Evolutionary conservation across 30 jellyfish, hydroid and myxozoan species (phyloP), one percentile per base, ranked within the genome.

Genomic region (Mastigias papua): DNA sequence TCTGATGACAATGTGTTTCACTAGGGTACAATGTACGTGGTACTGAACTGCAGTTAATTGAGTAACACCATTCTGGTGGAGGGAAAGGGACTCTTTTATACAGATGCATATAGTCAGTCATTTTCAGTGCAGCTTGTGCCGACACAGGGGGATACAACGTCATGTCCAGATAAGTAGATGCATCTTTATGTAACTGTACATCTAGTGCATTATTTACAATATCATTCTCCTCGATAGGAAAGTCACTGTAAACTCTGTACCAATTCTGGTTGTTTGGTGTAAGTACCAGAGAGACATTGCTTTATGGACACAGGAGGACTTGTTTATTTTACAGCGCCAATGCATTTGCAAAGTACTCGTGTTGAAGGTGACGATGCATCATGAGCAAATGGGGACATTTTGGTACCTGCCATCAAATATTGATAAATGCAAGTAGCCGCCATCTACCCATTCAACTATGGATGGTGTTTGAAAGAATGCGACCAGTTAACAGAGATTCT

Each of bases 261-360:
- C 84, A n/a, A 76, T 29, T 50, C 15, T n/a, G 32, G 1, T 33
- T 1, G 25, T 4, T 78, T 78, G 89, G 25, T 57, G 65, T 19
- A 78, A 22, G 33, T 78, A 78, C 89, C 89, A 78, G 46, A 78
- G 60, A 15, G 89, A 62, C 60, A 78, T 11, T 22, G 79, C 84
- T 2, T 78, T 78, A 48, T 78, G 89, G 21, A 78, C 30, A 51
- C 89, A 78, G 7, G 57, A n/a, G 25, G 31, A 48, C 25, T 51
- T 32, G 32, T 64, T 78, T 1, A 50, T 9, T 7, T 33, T 22
- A 10, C 64, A 78, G 4, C 89, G 65, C 30, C 89, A 78, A 29
- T 57, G 32, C 6, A 78, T 6, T 50, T 28, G 21, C 10, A 83
- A 26, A 11, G 34, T 78, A 17, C 34, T 25, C 63, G 28, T 78